Evolutionary conservation across 1,140 invertebrate species (phyloP).

Genomic region (Pissodes strobi): DNA sequence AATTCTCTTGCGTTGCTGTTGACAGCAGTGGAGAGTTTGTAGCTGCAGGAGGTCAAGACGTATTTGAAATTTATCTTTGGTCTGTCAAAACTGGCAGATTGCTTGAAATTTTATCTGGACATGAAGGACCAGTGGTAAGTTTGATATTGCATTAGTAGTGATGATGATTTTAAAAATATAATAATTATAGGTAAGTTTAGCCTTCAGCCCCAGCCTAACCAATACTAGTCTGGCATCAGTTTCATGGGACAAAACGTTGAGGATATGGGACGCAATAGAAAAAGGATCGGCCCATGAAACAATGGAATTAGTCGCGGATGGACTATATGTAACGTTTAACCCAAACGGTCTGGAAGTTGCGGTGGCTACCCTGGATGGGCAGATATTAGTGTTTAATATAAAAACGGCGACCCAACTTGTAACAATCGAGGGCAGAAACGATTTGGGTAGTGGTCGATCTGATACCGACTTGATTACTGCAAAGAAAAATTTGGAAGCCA

Average conservation of each 20-base stretch:
- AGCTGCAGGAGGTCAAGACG: conserved; percentile 89
- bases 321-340: conserved; percentile 79
- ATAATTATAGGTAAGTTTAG: conserved; percentile 57
- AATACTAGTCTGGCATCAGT: conserved; percentile 81
- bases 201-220: conserved; percentile 75
- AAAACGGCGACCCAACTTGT: conserved; percentile 71
- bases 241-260: conserved; percentile 93
- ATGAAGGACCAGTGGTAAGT: conserved; percentile 87
- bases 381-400: conserved; percentile 84
- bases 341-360: conserved; percentile 91
- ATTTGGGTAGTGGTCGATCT: conserved; percentile 81
- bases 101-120: conserved; percentile 88
- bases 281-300: conserved; percentile 81
- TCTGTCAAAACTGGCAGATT: conserved; percentile 89
- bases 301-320: conserved; percentile 79
- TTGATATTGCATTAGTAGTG: neutral
- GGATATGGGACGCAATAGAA: conserved; percentile 90
- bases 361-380: conserved; percentile 87
- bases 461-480: conserved; percentile 87
- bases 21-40: conserved; percentile 90
- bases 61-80: conserved; percentile 96
- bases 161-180: neutral
- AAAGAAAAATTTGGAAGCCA: conserved; percentile 79
- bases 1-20: conserved; percentile 90
- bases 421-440: conserved; percentile 85